Conservation (phyloP, 2,888 invertebrate species). For the Malthinus seriepunctatus region DNA sequence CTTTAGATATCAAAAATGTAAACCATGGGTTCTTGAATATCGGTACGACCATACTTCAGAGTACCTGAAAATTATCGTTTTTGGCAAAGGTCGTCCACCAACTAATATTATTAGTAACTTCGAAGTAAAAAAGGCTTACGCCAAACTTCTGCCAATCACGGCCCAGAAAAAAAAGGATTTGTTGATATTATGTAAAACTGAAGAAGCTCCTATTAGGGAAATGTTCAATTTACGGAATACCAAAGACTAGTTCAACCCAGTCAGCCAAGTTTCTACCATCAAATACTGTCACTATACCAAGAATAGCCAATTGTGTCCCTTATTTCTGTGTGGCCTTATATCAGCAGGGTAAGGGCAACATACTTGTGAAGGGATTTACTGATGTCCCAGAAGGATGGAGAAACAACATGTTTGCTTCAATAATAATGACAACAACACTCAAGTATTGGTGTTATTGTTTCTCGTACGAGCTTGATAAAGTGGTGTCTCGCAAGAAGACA, state of each 20-base stretch:
- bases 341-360: neutral
- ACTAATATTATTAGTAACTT: too few species aligned
- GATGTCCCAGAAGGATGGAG: neutral
- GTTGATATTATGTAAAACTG: too few species aligned
- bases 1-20: neutral
- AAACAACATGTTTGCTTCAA: neutral
- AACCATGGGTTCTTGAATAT: neutral
- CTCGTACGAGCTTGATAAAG: neutral
- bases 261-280: neutral
- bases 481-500: neutral
- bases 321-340: neutral
- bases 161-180: too few species aligned
- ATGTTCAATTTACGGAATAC: too few species aligned
- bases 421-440: neutral
- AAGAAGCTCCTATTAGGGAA: too few species aligned
- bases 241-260: too few species aligned
- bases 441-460: neutral
- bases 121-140: too few species aligned
- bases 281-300: neutral
- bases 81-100: too few species aligned
- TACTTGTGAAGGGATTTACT: neutral
- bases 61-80: too few species aligned
- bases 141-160: too few species aligned
- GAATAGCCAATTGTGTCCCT: neutral
- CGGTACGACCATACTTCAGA: neutral